Evolutionary conservation across 1,140 invertebrate species (phyloP).

Genomic region (Trichonephila clavata): DNA sequence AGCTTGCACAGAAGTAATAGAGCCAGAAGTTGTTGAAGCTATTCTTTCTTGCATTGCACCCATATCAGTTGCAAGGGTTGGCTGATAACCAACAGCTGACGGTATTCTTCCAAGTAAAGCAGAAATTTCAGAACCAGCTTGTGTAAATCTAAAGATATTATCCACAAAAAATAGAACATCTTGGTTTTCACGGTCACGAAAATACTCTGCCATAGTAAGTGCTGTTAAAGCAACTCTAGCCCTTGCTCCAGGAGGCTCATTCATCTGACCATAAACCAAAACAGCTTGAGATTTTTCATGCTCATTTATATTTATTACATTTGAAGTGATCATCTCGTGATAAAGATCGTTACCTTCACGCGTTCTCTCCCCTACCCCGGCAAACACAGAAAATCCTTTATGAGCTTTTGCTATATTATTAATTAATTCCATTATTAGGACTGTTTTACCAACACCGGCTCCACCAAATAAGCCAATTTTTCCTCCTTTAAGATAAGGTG

Average conservation of each 20-base stretch:
- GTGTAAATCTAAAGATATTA: constrained; percentile 79
- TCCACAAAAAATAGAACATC: constrained; percentile 77
- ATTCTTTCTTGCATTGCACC: constrained; percentile 86
- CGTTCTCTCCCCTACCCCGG: constrained; percentile 76
- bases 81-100: constrained; percentile 86
- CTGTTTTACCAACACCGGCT: constrained; percentile 77
- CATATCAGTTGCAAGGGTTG: constrained; percentile 86
- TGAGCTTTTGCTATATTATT: constrained; percentile 74
- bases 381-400: constrained; percentile 73
- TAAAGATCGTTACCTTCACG: constrained; percentile 77
- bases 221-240: constrained; percentile 74
- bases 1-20: constrained; percentile 86
- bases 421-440: constrained; percentile 72
- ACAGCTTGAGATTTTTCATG: constrained; percentile 10
- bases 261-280: constrained; percentile 77
- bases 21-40: constrained; percentile 86
- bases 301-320: neutral
- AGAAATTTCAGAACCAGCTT: constrained; percentile 85
- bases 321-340: constrained; percentile 62
- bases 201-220: constrained; percentile 77
- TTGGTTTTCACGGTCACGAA: constrained; percentile 69
- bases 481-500: constrained; percentile 77
- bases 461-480: constrained; percentile 77
- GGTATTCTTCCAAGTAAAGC: constrained; percentile 86
- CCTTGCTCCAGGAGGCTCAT: constrained; percentile 77